These are phyloP conservation scores for Phymatocera aterrima DNA, from an alignment of 2,888 invertebrate species.

Conservation along the genomic window DNA sequence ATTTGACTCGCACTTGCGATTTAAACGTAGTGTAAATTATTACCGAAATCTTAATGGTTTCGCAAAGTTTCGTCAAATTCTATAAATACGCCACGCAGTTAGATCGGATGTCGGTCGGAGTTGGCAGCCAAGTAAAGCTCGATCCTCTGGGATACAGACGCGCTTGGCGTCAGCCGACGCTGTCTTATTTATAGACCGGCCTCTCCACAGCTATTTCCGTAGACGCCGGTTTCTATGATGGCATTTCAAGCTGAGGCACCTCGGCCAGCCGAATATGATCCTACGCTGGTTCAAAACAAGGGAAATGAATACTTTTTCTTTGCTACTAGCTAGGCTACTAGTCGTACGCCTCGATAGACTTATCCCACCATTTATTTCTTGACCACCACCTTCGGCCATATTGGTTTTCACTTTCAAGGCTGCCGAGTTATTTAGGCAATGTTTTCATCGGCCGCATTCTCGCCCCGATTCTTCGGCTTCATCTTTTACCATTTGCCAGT, in stretches of 20 bases:
- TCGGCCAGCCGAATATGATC: constrained; percentile 43
- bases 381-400: constrained; percentile 26
- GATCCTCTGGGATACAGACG: constrained; percentile 67
- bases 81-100: constrained; percentile 71
- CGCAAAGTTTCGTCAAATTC: constrained; percentile 62
- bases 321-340: background rate
- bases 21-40: constrained; percentile 16
- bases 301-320: constrained; percentile 30
- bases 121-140: constrained; percentile 74
- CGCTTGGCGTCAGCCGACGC: constrained; percentile 57
- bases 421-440: constrained; percentile 37
- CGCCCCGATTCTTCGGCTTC: background rate
- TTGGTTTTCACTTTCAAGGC: constrained; percentile 41
- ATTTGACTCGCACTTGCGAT: background rate
- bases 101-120: constrained; percentile 73
- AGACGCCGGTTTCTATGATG: constrained; percentile 55
- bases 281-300: constrained; percentile 40
- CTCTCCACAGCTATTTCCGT: constrained; percentile 71
- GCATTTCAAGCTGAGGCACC: constrained; percentile 44
- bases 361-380: background rate
- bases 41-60: constrained; percentile 53
- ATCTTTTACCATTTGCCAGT: background rate
- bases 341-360: background rate
- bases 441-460: constrained; percentile 26
- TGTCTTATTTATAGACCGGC: constrained; percentile 70